Evolutionary conservation across 53 echinoderm and acorn worm species (phyloP).

Genomic region (Patiria pectinifera): DNA sequence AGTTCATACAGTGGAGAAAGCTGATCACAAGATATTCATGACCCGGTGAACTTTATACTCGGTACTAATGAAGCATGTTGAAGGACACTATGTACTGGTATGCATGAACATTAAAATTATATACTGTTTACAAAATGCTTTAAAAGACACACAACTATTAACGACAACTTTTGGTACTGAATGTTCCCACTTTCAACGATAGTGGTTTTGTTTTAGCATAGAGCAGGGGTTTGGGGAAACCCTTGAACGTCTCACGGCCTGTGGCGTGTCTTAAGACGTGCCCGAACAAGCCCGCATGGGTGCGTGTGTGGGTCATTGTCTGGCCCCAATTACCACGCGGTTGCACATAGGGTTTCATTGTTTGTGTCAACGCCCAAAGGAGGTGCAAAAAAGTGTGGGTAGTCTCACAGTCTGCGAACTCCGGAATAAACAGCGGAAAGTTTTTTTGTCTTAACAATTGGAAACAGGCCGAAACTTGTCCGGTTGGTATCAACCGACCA

Average conservation of each 20-base stretch:
- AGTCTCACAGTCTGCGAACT: not conserved
- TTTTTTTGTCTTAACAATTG: constrained; percentile 2
- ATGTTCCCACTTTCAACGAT: not conserved
- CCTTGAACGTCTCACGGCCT: not conserved
- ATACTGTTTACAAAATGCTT: too few species aligned
- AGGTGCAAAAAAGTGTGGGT: constrained; percentile 17
- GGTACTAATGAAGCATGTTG: not conserved
- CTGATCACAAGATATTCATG: not conserved
- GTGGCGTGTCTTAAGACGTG: constrained; percentile 44
- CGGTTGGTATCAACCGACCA: not conserved
- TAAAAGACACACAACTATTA: too few species aligned
- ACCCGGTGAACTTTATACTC: not conserved
- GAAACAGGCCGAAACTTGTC: constrained; percentile 42
- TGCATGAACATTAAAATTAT: too few species aligned
- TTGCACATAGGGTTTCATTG: constrained; percentile 28
- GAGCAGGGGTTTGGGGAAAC: not conserved
- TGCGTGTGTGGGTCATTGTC: not conserved
- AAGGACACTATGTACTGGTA: too few species aligned
- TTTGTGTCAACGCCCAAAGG: constrained; percentile 20
- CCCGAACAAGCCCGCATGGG: constrained; percentile 30
- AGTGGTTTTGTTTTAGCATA: constrained; percentile 20
- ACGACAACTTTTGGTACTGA: too few species aligned
- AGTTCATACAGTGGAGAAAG: not conserved
- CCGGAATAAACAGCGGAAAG: constrained; percentile 39
- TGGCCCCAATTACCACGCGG: not conserved